A percentile compares a stretch with the other conserved stretches of the same genome.
Conservation (phyloP, 2,113 vertebrate species). For the Baryphthengus martii region DNA sequence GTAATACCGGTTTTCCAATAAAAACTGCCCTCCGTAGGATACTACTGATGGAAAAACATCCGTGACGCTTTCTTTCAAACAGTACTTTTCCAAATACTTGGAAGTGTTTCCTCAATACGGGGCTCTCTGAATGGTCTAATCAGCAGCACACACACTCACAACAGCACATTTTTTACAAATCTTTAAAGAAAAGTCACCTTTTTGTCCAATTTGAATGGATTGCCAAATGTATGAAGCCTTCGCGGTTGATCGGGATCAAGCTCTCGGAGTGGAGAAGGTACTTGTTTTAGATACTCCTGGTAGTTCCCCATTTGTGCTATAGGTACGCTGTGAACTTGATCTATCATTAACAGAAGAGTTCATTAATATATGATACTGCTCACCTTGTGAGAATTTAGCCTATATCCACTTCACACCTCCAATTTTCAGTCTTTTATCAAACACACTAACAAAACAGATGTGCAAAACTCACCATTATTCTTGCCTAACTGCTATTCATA, state of each 20-base stretch:
- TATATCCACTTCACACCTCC: neutral
- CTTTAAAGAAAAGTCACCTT: constrained; percentile 76
- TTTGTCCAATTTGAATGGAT: constrained; percentile 98
- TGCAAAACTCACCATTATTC: neutral
- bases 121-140: neutral
- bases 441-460: neutral
- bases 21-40: neutral
- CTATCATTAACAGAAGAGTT: constrained; percentile 61
- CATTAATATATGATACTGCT: neutral
- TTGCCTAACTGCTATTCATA: neutral
- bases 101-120: neutral
- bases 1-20: neutral
- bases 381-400: neutral
- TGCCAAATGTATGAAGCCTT: constrained; percentile 94
- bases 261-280: constrained; percentile 90
- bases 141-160: fast-evolving
- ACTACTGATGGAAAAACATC: neutral
- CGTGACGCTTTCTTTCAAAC: neutral
- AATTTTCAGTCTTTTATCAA: neutral
- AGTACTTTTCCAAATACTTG: neutral
- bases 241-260: constrained; percentile 95
- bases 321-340: constrained; percentile 94
- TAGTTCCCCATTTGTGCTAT: constrained; percentile 98
- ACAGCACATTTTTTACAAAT: neutral
- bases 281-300: constrained; percentile 93